Percentiles rank a stretch among this genome's conserved stretches.
Evolutionary conservation across 2,113 vertebrate species (phyloP).

Genomic region (Tachycineta bicolor): DNA sequence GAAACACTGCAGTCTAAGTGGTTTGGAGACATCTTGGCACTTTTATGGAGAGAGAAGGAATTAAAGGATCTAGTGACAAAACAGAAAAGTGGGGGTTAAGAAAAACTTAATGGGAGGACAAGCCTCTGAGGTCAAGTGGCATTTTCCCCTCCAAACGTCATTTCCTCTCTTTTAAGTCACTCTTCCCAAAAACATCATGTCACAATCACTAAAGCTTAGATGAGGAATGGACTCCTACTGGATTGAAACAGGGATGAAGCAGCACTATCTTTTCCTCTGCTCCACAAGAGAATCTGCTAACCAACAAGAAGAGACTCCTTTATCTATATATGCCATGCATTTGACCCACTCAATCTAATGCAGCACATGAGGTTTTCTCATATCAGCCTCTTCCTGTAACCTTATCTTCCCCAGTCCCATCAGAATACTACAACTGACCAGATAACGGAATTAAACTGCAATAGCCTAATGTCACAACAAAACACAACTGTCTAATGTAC

Average conservation of each 20-base stretch:
- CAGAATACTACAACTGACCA: conserved; percentile 16
- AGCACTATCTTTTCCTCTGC: conserved; percentile 9
- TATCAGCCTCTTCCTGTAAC: conserved; percentile 46
- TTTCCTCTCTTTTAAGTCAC: conserved; percentile 39
- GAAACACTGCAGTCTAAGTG: conserved; percentile 40
- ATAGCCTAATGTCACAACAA: conserved; percentile 8
- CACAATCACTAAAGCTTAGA: conserved; percentile 36
- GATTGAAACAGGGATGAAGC: conserved; percentile 19
- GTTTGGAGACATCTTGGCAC: conserved; percentile 59
- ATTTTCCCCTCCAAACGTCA: conserved; percentile 24
- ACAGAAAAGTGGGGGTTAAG: conserved; percentile 31
- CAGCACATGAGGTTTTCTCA: neutral
- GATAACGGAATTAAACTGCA: conserved; percentile 36
- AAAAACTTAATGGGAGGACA: conserved; percentile 24
- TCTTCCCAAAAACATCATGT: conserved; percentile 21
- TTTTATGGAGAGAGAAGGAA: conserved; percentile 62
- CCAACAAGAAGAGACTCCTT: neutral
- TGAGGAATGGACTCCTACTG: conserved; percentile 27
- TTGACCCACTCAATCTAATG: neutral
- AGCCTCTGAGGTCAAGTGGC: conserved; percentile 30
- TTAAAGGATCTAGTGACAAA: conserved; percentile 61
- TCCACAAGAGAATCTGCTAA: conserved; percentile 4
- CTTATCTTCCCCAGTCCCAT: conserved; percentile 35
- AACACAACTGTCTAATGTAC: conserved; percentile 17
- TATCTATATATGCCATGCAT: conserved; percentile 2